These are phyloP conservation scores for Cheilosia impressa DNA, from an alignment of 2,888 invertebrate genomes.

Conservation along the genomic window DNA sequence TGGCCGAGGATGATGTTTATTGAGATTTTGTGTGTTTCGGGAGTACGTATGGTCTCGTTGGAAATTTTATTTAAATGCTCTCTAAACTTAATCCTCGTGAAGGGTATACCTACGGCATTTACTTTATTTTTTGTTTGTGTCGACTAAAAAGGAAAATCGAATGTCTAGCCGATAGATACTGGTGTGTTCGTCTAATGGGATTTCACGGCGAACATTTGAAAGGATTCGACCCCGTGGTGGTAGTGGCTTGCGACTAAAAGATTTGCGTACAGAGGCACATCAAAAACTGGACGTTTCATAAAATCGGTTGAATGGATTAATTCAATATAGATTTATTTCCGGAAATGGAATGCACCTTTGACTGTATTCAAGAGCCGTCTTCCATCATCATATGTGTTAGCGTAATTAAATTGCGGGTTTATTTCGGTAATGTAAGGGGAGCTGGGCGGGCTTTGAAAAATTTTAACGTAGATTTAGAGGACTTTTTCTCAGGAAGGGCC, in stretches of 20 bases:
- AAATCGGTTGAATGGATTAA: conserved; percentile 49
- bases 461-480: no score
- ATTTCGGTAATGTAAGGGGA: conserved; percentile 9
- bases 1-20: conserved; percentile 10
- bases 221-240: conserved; percentile 41
- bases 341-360: conserved; percentile 30
- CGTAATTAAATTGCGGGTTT: conserved; percentile 38
- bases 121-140: conserved; percentile 12
- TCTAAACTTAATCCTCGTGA: conserved; percentile 49
- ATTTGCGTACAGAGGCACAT: conserved; percentile 40
- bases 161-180: conserved; percentile 52
- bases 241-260: conserved; percentile 22
- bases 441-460: no score
- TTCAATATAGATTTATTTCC: conserved; percentile 63
- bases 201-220: conserved; percentile 54
- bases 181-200: conserved; percentile 24
- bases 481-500: no score
- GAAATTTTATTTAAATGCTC: conserved; percentile 57
- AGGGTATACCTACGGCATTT: background rate
- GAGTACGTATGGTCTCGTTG: background rate
- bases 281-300: conserved; percentile 36
- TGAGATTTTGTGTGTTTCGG: conserved; percentile 10
- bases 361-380: conserved; percentile 14
- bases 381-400: conserved; percentile 15
- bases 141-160: conserved; percentile 47